Base-by-base conservation (phyloP, 2,888 invertebrate species). In the Diabrotica balteata region DNA sequence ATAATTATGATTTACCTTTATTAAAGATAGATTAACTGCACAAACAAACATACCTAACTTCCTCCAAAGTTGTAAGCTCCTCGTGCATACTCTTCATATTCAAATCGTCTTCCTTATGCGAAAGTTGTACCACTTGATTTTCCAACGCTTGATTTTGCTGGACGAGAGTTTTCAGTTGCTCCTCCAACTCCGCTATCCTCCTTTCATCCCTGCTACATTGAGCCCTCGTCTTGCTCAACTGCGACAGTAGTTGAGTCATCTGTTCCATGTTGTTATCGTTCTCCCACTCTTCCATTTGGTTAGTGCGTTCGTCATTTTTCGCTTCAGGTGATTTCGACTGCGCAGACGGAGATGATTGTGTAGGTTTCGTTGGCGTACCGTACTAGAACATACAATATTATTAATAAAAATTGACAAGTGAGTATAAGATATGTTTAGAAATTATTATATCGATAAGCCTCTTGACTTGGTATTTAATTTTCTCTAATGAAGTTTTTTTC, bases 71-170 rank as follows among this genome's bases (percentile, higher is more conserved):
- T 63, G 90, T 90, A 78, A 94, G 89, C 83, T 94, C 94, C 78
- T 94, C 94, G 76, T 94, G 93, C 84, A 93, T 89, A 63, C 90
- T 91, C 82, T 92, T 93, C 81, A 93, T 90, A 79, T 93, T 92
- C 75, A 92, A 91, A 61, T 92, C 92, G 5, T 74, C 75, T 42
- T 67, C 71, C 79, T 88, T 87, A 62, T 86, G 83, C 74, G 87
- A 88, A 85, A 89, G 86, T 74, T 89, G 87, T 73, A 88, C 86
- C 71, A 93, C 81, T 78, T 92, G 90, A 65, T 91, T 91, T 76
- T 92, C 91, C 75, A 93, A 83, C 73, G 88, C 86, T 71, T 88
- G 87, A 79, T 92, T 92, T 78, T 93, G 92, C 80, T 91, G 88
- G 32, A 90, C 85, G 79, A 92, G 85, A 7, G 89, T 88, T 44